phyloP scores from a whole-genome alignment of 2,113 vertebrate species.

The Cynocephalus volans region DNA sequence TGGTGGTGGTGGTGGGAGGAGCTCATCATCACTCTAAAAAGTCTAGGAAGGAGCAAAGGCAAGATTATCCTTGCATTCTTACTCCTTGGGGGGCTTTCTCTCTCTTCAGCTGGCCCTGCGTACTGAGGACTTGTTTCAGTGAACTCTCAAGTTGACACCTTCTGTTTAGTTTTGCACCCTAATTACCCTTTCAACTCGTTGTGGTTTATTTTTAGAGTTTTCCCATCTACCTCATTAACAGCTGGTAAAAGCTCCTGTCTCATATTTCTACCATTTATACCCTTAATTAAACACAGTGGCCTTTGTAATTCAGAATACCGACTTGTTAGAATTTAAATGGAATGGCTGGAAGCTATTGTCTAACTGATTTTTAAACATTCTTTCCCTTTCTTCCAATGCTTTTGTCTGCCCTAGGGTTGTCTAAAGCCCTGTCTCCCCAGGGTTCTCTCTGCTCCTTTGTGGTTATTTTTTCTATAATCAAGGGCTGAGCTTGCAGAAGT shows the following conservation, averaged over 20 bases:
- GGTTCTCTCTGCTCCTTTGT: conserved; percentile 32
- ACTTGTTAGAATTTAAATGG: conserved; percentile 79
- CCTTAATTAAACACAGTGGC: conserved; percentile 85
- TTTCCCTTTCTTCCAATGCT: neutral
- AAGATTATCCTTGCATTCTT: neutral
- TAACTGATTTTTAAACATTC: conserved; percentile 61
- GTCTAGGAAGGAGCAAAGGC: neutral
- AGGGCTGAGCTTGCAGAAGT: neutral
- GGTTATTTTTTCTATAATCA: conserved; percentile 49
- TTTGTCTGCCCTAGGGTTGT: neutral
- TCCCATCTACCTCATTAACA: conserved; percentile 84
- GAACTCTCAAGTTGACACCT: conserved; percentile 65
- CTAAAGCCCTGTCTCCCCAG: neutral
- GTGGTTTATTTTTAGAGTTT: conserved; percentile 84
- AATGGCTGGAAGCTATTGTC: conserved; percentile 50
- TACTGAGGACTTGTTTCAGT: neutral
- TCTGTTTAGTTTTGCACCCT: conserved; percentile 83
- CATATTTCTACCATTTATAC: conserved; percentile 84
- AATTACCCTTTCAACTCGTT: conserved; percentile 83
- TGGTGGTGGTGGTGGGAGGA: fast-evolving
- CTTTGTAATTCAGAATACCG: conserved; percentile 78
- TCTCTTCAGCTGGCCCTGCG: neutral
- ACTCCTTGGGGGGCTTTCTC: neutral
- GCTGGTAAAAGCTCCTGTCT: conserved; percentile 81
- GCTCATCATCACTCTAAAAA: neutral